Conservation (phyloP, 1,140 invertebrate genomes). For the Drosophila nannoptera region DNA sequence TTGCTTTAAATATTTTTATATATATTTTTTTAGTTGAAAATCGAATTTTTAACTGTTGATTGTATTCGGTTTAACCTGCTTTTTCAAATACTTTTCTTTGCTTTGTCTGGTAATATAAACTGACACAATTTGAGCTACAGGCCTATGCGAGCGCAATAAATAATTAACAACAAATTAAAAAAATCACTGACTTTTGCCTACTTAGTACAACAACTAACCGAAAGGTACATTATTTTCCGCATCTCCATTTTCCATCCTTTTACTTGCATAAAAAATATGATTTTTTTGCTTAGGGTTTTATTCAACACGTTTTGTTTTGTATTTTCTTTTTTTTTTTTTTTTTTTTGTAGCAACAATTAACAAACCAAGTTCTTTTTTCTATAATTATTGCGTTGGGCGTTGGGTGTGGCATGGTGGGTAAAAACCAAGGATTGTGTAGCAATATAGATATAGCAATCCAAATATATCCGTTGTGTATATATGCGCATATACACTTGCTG, state of each 20-base stretch:
- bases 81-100: constrained; percentile 10
- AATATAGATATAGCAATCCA: constrained; percentile 14
- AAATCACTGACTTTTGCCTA: constrained; percentile 27
- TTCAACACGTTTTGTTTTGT: constrained; percentile 35
- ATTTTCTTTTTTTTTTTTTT: constrained; percentile 26
- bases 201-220: constrained; percentile 38
- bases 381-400: constrained; percentile 31
- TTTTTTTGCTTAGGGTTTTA: constrained; percentile 41
- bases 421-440: constrained; percentile 22
- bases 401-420: constrained; percentile 28
- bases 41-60: constrained; percentile 45
- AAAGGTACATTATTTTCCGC: constrained; percentile 55
- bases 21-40: constrained; percentile 24
- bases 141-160: constrained; percentile 31
- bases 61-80: constrained; percentile 26
- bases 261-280: constrained; percentile 34
- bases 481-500: constrained; percentile 25
- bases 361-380: constrained; percentile 46
- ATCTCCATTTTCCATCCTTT: constrained; percentile 15
- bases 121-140: constrained; percentile 49
- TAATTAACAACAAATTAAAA: constrained; percentile 48
- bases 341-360: constrained; percentile 57
- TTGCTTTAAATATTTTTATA: constrained; percentile 20
- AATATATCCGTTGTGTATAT: constrained; percentile 8
- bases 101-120: constrained; percentile 32